Conservation (phyloP, 1,140 invertebrate genomes). For the Portunus trituberculatus region DNA sequence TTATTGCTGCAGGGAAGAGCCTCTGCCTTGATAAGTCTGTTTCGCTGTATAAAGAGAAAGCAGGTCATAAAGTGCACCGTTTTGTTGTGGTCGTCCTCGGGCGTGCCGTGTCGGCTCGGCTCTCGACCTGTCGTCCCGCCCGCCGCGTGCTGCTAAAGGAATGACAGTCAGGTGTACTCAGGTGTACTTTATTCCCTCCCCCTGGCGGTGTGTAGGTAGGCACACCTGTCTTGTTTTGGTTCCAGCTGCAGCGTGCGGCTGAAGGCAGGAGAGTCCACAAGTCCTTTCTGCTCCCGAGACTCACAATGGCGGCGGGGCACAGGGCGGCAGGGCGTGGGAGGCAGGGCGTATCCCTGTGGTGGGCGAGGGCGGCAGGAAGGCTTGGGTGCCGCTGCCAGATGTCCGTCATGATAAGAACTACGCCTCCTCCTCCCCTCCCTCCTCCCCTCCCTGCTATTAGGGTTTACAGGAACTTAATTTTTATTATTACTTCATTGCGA, state of each 20-base stretch:
- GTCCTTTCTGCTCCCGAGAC: not conserved
- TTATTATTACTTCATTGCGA: too few species aligned
- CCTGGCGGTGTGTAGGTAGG: too few species aligned
- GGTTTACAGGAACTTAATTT: too few species aligned
- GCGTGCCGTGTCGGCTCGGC: not conserved
- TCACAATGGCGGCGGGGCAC: not conserved
- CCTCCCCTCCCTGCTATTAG: not conserved
- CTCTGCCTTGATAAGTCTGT: conserved; percentile 11
- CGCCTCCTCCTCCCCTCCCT: not conserved
- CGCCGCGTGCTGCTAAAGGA: not conserved
- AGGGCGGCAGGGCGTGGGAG: not conserved
- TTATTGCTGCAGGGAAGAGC: conserved; percentile 20
- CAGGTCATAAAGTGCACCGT: not conserved
- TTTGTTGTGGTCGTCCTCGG: conserved; percentile 5
- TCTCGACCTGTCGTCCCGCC: not conserved
- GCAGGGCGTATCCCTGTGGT: not conserved
- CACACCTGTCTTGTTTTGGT: not conserved
- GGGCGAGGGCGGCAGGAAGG: not conserved
- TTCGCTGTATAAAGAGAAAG: conserved; percentile 1
- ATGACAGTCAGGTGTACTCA: too few species aligned
- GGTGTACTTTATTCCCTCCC: not conserved
- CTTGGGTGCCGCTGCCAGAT: conserved; percentile 7
- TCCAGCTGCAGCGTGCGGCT: not conserved
- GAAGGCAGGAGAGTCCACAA: not conserved
- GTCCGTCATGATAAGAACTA: not conserved